A percentile compares a stretch with the other conserved stretches of the same genome.
Evolutionary conservation across 2,113 vertebrate species (phyloP).

Genomic region (Nycticebus coucang): DNA sequence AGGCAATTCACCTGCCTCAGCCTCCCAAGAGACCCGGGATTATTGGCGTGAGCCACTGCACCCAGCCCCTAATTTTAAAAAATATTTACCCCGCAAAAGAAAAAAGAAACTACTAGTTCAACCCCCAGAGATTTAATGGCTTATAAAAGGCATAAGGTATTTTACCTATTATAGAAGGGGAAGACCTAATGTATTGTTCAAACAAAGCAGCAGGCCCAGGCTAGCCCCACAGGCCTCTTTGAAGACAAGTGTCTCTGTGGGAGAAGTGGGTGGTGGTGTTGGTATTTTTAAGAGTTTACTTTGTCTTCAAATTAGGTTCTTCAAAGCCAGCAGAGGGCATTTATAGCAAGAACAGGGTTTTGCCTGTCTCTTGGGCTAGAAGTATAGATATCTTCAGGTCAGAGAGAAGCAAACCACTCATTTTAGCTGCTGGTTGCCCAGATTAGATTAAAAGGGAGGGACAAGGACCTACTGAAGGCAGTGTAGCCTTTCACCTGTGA

Average conservation of each 20-base stretch:
- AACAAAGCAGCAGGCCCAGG: not conserved
- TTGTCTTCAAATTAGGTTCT: not conserved
- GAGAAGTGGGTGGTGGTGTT: not conserved
- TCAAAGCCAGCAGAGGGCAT: not conserved
- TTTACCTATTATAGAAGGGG: not conserved
- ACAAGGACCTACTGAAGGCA: not conserved
- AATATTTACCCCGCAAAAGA: not conserved
- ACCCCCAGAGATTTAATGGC: not conserved
- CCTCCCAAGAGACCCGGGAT: too few species aligned
- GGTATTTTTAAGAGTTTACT: not conserved
- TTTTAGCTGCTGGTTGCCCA: not conserved
- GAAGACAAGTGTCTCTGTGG: constrained; percentile 30
- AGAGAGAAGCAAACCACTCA: not conserved
- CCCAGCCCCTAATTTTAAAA: not conserved
- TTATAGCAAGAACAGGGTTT: not conserved
- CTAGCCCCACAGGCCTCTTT: not conserved
- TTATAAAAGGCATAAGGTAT: not conserved
- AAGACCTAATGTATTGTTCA: not conserved
- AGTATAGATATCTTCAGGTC: not conserved
- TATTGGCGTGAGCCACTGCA: too few species aligned
- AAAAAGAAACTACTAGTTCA: not conserved
- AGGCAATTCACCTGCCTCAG: too few species aligned
- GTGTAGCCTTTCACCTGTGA: not conserved
- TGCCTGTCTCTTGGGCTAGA: not conserved
- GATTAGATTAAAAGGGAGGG: not conserved